Base-by-base conservation (phyloP, 2,113 vertebrate species). In the Amphilophus citrinellus region DNA sequence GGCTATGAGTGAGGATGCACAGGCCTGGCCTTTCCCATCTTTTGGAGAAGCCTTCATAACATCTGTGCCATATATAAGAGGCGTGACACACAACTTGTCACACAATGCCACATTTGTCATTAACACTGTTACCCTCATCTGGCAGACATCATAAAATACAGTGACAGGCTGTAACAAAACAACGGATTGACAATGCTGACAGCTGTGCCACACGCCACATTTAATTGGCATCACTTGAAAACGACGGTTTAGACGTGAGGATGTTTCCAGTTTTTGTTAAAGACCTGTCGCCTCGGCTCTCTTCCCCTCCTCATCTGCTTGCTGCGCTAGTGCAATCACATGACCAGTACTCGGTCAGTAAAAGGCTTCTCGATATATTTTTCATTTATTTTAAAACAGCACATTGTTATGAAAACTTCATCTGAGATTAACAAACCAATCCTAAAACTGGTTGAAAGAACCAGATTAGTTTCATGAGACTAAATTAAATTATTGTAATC, bases 251-350 rank as follows among this genome's bases (percentile, higher is more conserved):
- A 32, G 24, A 71, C 35, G 32, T 18, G 7, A 63, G 20, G 20
- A 73, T 56, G 27, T 35, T 73, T 73, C 47, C 68, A 35, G 68
- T 73, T 73, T 71, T 53, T 56, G 17, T 73, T 53, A 32, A 53
- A 53, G 11, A 10, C 66, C 44, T 32, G 32, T 73, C 0, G 27
- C 53, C 68, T 73, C 27, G n/a, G 27, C 47, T 73, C 47, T 2
- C 44, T 15, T 14, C 44, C 47, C 15, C 44, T 47, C 44, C 44
- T 27, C 17, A 9, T 56, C 17, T 35, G 27, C 14, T 50, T 17
- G 15, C 47, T 15, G 24, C 9, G 10, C 17, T 18, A 60, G 22
- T 77, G 56, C 37, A 42, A 11, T 59, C 75, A 42, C 8, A 59
- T 60, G n/a, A 57, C 59, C 35, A 60, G 15, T 10, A 60, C 17